A percentile compares a stretch with the other conserved stretches of the same genome.
phyloP scores from a whole-genome alignment of 2,888 invertebrate species.

The Ptilodon capucinus region DNA sequence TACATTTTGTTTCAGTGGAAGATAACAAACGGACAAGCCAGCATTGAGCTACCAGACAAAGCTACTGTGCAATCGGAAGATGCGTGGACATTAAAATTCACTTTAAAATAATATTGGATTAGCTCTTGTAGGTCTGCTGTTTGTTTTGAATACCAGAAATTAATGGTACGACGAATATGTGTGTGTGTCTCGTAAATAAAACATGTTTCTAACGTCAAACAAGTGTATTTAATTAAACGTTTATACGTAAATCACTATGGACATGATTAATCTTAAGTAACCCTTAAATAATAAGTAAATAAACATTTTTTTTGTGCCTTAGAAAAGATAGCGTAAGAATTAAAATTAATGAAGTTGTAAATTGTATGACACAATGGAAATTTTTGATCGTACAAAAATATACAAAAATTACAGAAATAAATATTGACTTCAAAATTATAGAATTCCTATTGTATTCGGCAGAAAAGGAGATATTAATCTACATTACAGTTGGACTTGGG shows the following conservation, averaged over 20 bases:
- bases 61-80: constrained; percentile 57
- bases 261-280: constrained; percentile 22
- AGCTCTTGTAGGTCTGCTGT: too few relatives aligned
- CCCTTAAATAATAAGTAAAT: constrained; percentile 10
- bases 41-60: constrained; percentile 66
- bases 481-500: constrained; percentile 5
- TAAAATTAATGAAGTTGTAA: background rate
- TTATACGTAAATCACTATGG: constrained; percentile 25
- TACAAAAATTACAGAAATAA: too few relatives aligned
- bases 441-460: too few relatives aligned
- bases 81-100: constrained; percentile 73
- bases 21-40: constrained; percentile 45
- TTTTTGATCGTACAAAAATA: background rate
- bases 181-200: background rate
- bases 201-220: constrained; percentile 33
- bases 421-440: too few relatives aligned
- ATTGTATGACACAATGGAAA: background rate
- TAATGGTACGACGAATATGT: background rate
- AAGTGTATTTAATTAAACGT: constrained; percentile 36
- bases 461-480: too few relatives aligned
- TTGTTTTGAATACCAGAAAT: too few relatives aligned
- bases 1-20: constrained; percentile 66
- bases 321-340: background rate
- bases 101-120: constrained; percentile 22
- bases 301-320: constrained; percentile 26